Conservation (phyloP, 1,140 invertebrate species). For the Papilio xuthus region DNA sequence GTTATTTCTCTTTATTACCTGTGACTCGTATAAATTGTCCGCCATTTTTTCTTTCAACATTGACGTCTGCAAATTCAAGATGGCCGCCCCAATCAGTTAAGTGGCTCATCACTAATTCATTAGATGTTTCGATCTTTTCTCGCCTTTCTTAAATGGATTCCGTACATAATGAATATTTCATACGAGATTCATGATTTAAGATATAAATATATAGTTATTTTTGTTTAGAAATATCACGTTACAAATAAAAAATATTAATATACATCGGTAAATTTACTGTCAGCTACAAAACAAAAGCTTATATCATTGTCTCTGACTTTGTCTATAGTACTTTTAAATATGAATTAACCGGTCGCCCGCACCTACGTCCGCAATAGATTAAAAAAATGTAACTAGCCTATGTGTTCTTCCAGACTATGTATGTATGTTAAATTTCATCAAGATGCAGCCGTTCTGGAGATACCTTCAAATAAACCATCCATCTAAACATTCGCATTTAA, state of each 20-base stretch:
- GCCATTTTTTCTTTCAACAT: conserved; percentile 33
- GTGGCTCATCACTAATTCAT: conserved; percentile 48
- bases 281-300: no score
- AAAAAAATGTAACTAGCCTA: no score
- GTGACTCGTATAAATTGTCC: conserved; percentile 18
- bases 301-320: no score
- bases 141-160: conserved; percentile 3
- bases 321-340: no score
- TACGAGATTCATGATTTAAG: conserved; percentile 7
- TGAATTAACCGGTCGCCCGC: no score
- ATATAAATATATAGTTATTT: neutral
- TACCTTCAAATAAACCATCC: no score
- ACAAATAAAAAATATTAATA: neutral
- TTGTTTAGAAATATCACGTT: neutral
- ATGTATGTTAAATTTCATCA: no score
- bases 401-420: no score
- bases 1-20: conserved; percentile 15
- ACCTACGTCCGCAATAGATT: no score
- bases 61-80: conserved; percentile 39
- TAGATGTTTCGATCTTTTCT: conserved; percentile 37
- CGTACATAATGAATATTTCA: conserved; percentile 27
- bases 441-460: no score
- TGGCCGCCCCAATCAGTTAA: conserved; percentile 47
- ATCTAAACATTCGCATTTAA: no score
- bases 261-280: no score